A percentile compares a stretch with the other conserved stretches of the same genome.
phyloP scores from a whole-genome alignment of 1,140 invertebrate species.

The Bombus polaris region DNA sequence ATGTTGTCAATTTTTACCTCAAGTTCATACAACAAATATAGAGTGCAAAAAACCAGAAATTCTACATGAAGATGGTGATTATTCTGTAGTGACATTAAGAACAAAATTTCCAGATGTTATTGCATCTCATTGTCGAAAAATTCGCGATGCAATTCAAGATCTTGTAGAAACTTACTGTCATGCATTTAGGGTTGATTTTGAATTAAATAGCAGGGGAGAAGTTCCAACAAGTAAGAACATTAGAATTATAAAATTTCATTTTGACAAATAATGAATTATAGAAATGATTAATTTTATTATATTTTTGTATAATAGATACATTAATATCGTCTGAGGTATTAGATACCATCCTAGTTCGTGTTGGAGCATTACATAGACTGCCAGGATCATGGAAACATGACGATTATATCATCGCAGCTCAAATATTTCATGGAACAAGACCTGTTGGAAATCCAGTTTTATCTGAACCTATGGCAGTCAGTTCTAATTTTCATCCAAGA shows the following conservation, averaged over 20 bases:
- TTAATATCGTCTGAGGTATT: slow-evolving; percentile 87
- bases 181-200: slow-evolving; percentile 93
- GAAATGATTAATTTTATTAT: slow-evolving; percentile 10
- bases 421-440: slow-evolving; percentile 94
- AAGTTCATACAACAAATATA: slow-evolving; percentile 80
- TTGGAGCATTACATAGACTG: slow-evolving; percentile 92
- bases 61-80: slow-evolving; percentile 85
- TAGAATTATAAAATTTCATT: slow-evolving; percentile 37
- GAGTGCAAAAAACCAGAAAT: slow-evolving; percentile 84
- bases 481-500: slow-evolving; percentile 88
- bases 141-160: slow-evolving; percentile 88
- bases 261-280: background rate
- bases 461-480: slow-evolving; percentile 86
- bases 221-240: slow-evolving; percentile 79
- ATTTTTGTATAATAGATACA: slow-evolving; percentile 79
- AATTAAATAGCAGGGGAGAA: slow-evolving; percentile 81
- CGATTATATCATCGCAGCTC: slow-evolving; percentile 91
- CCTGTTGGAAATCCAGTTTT: slow-evolving; percentile 88
- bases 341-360: slow-evolving; percentile 91
- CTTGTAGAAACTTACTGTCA: slow-evolving; percentile 91
- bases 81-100: slow-evolving; percentile 85
- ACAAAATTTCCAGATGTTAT: slow-evolving; percentile 84
- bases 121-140: slow-evolving; percentile 85
- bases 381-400: slow-evolving; percentile 91
- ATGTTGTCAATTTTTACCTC: slow-evolving; percentile 83